These are phyloP conservation scores for Chromobotia macracanthus DNA, from an alignment of 2,797 vertebrate species.

Conservation along the genomic window DNA sequence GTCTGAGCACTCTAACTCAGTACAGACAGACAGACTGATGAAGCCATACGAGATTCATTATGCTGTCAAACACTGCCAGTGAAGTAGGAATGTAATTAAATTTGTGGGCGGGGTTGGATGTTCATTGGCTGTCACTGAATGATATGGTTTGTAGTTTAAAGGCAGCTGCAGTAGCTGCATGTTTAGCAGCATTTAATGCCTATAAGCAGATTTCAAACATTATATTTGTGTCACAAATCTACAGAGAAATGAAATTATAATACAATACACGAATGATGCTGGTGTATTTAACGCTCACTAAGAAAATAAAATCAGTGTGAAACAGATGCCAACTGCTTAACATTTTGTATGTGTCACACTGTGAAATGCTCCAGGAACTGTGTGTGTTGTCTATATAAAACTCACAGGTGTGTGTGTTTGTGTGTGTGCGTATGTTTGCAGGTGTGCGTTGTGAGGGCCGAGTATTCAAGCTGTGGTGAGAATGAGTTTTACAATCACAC, in stretches of 20 bases:
- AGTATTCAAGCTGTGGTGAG: constrained; percentile 92
- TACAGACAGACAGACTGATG: neutral
- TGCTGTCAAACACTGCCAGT: neutral
- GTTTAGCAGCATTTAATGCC: neutral
- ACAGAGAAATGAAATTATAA: neutral
- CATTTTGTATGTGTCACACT: no score
- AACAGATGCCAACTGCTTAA: no score
- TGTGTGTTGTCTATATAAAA: neutral
- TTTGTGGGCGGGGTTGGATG: neutral
- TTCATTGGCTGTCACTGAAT: constrained; percentile 16
- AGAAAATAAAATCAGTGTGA: no score
- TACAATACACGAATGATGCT: no score
- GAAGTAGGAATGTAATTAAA: constrained; percentile 3
- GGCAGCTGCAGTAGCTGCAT: neutral
- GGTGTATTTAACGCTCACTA: no score
- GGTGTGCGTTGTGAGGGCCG: constrained; percentile 83
- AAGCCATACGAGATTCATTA: neutral
- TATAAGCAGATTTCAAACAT: neutral
- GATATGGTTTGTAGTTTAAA: constrained; percentile 7
- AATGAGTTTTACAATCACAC: constrained; percentile 97
- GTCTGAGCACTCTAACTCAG: neutral
- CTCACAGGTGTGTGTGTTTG: constrained; percentile 38
- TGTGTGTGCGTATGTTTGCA: constrained; percentile 63
- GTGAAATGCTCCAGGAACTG: neutral
- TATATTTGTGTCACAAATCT: neutral